Evolutionary conservation across 2,113 vertebrate genomes (phyloP).

Genomic region (Suncus etruscus): DNA sequence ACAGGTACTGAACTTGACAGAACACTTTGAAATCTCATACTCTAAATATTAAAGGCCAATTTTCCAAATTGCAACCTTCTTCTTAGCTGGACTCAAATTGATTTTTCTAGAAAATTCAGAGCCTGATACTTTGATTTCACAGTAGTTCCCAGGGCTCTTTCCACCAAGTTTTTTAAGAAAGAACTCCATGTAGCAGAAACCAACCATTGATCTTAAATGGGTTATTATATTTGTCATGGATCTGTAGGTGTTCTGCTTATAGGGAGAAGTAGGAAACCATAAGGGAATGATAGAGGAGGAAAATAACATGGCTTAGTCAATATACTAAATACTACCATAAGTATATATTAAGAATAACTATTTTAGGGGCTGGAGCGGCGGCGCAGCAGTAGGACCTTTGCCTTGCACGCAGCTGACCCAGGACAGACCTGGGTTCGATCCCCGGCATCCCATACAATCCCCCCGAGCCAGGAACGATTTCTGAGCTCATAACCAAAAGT

Average conservation of each 20-base stretch:
- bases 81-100: conserved; percentile 40
- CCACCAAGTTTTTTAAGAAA: neutral
- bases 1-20: conserved; percentile 66
- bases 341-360: neutral
- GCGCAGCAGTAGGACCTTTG: too few relatives aligned
- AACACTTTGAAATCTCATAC: conserved; percentile 60
- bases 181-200: neutral
- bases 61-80: conserved; percentile 61
- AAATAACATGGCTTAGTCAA: neutral
- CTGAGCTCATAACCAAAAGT: too few relatives aligned
- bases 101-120: conserved; percentile 64
- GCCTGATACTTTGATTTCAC: conserved; percentile 53
- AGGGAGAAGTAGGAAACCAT: conserved; percentile 43
- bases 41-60: conserved; percentile 64
- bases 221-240: conserved; percentile 39
- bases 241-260: conserved; percentile 13
- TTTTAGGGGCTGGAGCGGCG: neutral
- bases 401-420: too few relatives aligned
- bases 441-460: too few relatives aligned
- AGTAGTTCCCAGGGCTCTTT: conserved; percentile 13
- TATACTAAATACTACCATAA: conserved; percentile 37
- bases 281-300: conserved; percentile 5
- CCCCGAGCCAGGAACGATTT: too few relatives aligned
- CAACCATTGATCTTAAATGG: conserved; percentile 4
- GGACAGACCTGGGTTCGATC: too few relatives aligned